Evolutionary conservation across 2,888 invertebrate genomes (phyloP).

Genomic region (Apotomis turbidana): DNA sequence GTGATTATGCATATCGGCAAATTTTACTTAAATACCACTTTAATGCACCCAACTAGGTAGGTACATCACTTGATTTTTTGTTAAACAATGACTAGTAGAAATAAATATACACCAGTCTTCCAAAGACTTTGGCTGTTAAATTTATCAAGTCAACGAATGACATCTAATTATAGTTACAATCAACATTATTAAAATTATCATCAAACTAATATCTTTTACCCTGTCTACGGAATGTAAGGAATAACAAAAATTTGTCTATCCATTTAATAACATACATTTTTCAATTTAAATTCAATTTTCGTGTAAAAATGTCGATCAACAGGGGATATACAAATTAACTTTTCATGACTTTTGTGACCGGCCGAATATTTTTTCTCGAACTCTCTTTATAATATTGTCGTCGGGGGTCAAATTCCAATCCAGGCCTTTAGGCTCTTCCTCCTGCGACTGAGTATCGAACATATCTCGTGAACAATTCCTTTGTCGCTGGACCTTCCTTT

Average conservation of each 20-base stretch:
- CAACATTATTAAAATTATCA: slow-evolving; percentile 16
- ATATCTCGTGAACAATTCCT: slow-evolving; percentile 69
- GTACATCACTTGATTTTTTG: not conserved
- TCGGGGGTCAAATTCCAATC: slow-evolving; percentile 71
- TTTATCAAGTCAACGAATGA: slow-evolving; percentile 14
- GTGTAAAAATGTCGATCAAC: slow-evolving; percentile 17
- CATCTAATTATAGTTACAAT: slow-evolving; percentile 22
- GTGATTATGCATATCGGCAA: not conserved
- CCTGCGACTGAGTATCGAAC: slow-evolving; percentile 73
- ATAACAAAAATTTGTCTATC: slow-evolving; percentile 26
- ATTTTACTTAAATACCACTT: not conserved
- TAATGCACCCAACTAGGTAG: not conserved
- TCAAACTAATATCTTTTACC: slow-evolving; percentile 25
- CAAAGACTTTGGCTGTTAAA: slow-evolving; percentile 4
- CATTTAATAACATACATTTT: slow-evolving; percentile 21
- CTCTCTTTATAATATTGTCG: slow-evolving; percentile 66
- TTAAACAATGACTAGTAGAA: slow-evolving; percentile 13
- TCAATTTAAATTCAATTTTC: slow-evolving; percentile 11
- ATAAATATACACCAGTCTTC: slow-evolving; percentile 13
- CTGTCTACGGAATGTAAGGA: slow-evolving; percentile 36
- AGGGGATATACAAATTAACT: not conserved
- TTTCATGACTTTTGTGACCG: slow-evolving; percentile 59
- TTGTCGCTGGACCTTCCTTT: slow-evolving; percentile 51
- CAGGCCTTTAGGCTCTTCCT: slow-evolving; percentile 58
- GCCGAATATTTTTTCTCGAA: slow-evolving; percentile 71